These are phyloP conservation scores for Zaprionus camerounensis DNA, from an alignment of 1,140 invertebrate species.

Conservation along the genomic window DNA sequence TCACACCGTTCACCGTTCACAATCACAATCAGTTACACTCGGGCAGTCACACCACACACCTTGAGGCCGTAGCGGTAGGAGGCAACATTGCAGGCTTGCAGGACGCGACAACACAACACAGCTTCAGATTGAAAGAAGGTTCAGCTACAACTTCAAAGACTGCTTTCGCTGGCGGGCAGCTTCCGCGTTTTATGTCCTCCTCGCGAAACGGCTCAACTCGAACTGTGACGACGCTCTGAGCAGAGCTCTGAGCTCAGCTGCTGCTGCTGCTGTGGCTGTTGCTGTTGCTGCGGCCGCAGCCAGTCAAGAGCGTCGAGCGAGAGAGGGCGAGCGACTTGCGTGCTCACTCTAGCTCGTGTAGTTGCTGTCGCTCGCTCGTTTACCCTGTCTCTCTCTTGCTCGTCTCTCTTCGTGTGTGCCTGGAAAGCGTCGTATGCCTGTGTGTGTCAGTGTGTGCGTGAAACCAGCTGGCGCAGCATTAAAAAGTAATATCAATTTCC, in stretches of 20 bases:
- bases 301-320: conserved; percentile 24
- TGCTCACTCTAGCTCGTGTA: conserved; percentile 22
- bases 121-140: conserved; percentile 4
- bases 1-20: conserved; percentile 30
- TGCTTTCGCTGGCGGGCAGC: conserved; percentile 51
- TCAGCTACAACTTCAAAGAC: conserved; percentile 23
- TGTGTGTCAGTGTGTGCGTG: conserved; percentile 26
- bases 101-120: conserved; percentile 17
- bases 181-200: conserved; percentile 77
- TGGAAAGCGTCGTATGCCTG: conserved; percentile 15
- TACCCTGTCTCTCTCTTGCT: background rate
- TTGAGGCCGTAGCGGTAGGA: conserved; percentile 56
- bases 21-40: conserved; percentile 30
- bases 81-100: conserved; percentile 50
- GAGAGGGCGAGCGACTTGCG: background rate
- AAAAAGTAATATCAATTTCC: conserved; percentile 83
- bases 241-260: conserved; percentile 34
- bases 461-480: conserved; percentile 80
- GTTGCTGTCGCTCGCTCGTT: background rate
- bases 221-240: conserved; percentile 66
- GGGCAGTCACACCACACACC: conserved; percentile 38
- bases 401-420: background rate
- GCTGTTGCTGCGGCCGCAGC: conserved; percentile 26
- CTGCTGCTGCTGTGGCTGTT: conserved; percentile 18
- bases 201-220: conserved; percentile 82